Evolutionary conservation across 2,888 invertebrate genomes (phyloP).

Genomic region (Heteropelma amictum): DNA sequence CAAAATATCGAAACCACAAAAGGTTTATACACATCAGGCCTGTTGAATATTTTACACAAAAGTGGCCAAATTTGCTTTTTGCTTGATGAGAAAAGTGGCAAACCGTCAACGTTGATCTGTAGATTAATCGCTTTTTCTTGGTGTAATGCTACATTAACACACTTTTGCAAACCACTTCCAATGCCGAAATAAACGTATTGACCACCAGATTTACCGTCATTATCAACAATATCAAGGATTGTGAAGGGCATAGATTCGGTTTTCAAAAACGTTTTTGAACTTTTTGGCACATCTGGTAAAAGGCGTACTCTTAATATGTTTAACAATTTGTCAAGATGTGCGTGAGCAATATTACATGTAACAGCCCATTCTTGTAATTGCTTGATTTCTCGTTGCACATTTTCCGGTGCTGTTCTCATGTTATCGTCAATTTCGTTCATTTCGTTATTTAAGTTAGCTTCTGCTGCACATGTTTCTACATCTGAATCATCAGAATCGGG

Average conservation of each 20-base stretch:
- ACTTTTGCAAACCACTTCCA: conserved; percentile 39
- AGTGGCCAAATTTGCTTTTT: conserved; percentile 53
- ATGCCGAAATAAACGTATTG: conserved; percentile 50
- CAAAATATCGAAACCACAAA: conserved; percentile 53
- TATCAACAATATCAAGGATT: conserved; percentile 9
- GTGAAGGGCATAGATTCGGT: conserved; percentile 22
- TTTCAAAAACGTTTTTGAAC: conserved; percentile 45
- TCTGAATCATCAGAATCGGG: too few relatives aligned
- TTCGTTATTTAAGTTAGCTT: too few relatives aligned
- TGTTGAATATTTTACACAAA: conserved; percentile 34
- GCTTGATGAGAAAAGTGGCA: conserved; percentile 40
- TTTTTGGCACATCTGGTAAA: conserved; percentile 42
- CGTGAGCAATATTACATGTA: conserved; percentile 23
- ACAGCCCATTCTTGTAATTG: conserved; percentile 43
- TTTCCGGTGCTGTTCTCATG: too few relatives aligned
- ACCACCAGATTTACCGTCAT: conserved; percentile 7
- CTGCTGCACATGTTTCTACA: too few relatives aligned
- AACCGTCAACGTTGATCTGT: conserved; percentile 53
- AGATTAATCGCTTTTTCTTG: conserved; percentile 40
- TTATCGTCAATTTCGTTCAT: too few relatives aligned
- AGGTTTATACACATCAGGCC: conserved; percentile 41
- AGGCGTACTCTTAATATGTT: conserved; percentile 31
- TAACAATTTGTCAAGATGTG: conserved; percentile 39
- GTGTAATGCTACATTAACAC: conserved; percentile 45
- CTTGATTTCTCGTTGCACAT: conserved; percentile 5